Evolutionary conservation across 2,113 vertebrate genomes (phyloP).

Genomic region (Ctenodactylus gundi): DNA sequence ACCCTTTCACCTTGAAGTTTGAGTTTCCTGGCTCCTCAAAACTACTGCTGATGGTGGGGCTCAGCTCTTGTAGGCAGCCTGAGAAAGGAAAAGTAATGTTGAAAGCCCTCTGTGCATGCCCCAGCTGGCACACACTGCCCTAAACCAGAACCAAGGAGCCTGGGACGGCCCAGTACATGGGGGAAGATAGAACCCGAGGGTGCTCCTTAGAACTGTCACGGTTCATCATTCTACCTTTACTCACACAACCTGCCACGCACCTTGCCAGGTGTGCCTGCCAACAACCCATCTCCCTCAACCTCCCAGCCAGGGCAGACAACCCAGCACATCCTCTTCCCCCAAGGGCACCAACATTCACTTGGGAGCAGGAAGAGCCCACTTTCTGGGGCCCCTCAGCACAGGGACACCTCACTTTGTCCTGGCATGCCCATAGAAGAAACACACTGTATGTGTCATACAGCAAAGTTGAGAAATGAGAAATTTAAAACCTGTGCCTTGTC

Average conservation of each 20-base stretch:
- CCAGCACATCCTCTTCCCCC: background rate
- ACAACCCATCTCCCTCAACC: background rate
- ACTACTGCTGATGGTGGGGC: background rate
- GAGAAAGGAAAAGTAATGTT: background rate
- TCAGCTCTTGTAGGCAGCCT: background rate
- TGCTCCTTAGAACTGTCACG: background rate
- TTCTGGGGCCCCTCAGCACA: background rate
- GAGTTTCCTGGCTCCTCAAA: background rate
- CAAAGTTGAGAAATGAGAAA: constrained; percentile 31
- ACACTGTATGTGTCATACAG: background rate
- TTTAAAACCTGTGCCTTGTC: constrained; percentile 9
- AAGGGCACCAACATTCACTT: background rate
- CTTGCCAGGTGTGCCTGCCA: background rate
- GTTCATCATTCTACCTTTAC: background rate
- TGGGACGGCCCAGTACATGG: background rate
- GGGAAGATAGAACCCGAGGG: background rate
- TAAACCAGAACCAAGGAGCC: background rate
- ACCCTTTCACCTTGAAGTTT: constrained; percentile 29
- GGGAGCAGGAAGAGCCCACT: background rate
- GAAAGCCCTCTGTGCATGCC: background rate
- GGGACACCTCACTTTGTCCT: background rate
- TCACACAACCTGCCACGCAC: background rate
- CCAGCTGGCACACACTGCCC: background rate
- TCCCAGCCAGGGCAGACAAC: background rate
- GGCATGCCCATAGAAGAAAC: background rate